These are phyloP conservation scores for Acomys russatus DNA, from an alignment of 2,797 vertebrate species.

Conservation along the genomic window DNA sequence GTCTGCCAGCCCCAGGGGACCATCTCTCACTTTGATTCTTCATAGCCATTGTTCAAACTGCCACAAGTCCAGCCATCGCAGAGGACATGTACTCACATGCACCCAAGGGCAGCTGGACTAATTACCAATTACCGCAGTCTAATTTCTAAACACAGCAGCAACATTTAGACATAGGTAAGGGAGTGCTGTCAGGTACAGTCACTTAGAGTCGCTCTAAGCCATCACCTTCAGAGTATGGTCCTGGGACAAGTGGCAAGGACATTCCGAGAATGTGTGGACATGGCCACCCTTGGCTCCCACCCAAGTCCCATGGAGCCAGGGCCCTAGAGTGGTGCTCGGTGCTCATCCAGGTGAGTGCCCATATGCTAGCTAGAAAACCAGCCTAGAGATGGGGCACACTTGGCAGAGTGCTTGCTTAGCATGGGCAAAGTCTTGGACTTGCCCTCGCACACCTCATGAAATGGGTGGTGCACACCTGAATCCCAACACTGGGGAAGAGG, in stretches of 20 bases:
- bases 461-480: not conserved
- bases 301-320: not conserved
- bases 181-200: not conserved
- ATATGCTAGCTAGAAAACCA: not conserved
- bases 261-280: not conserved
- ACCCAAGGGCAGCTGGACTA: not conserved
- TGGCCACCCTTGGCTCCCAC: not conserved
- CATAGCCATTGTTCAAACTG: not conserved
- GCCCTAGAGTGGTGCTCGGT: not conserved
- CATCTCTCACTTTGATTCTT: not conserved
- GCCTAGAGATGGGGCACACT: not conserved
- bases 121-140: not conserved
- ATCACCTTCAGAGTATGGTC: not conserved
- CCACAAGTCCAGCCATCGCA: not conserved
- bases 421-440: not conserved
- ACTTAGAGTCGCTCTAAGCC: not conserved
- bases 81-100: not conserved
- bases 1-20: not conserved
- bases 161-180: not conserved
- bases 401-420: not conserved
- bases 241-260: not conserved
- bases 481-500: not conserved
- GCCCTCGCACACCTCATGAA: not conserved
- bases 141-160: not conserved
- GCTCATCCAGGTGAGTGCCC: not conserved